Base-by-base conservation (phyloP, 64 coral and sea anemone species). In the Acropora yongei region DNA sequence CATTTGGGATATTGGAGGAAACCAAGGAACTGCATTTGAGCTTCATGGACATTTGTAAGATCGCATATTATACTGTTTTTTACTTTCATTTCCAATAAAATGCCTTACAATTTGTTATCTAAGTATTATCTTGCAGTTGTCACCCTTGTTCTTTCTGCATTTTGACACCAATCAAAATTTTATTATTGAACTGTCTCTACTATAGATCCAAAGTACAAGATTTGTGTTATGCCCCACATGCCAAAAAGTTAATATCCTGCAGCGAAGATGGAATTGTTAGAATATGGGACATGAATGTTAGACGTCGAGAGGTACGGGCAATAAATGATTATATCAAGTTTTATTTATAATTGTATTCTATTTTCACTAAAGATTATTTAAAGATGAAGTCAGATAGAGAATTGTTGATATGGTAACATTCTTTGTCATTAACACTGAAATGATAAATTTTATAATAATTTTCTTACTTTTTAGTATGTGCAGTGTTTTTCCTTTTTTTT, bases 1-100 rank as follows among this genome's bases (percentile, higher is more conserved):
- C 14, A 91, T 93, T 0, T 99, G 97, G 97, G 97, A 99, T 60
- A 99, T 99, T 67, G 97, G 97, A 41, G 97, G 97, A 79, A 91
- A 96, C 2, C 85, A 99, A 67, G 97, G 97, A 40, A 99, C 97
- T 60, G 97, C 97, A 40, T 81, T 99, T 82, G 97, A 99, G 80
- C 95, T 99, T 73, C 97, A 99, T 87, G 97, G 97, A 78, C 97
- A 99, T 75, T 40, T 94, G 90, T 99, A 87, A 91, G 91, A 78
- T 48, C 47, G 11, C 16, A 2, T 63, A 2, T 10, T 63, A 63
- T 11, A 63, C 3, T 63, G 60, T 63, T 63, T 63, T 55, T 55
- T 30, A 30, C 30, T 30, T 30, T 30, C 30, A 30, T 30, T 30
- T 55, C 10, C 51, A 55, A 55, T 55, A 55, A 55, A 10, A 55